Evolutionary conservation across 1,140 invertebrate species (phyloP).

Genomic region (Parasteatoda tepidariorum): DNA sequence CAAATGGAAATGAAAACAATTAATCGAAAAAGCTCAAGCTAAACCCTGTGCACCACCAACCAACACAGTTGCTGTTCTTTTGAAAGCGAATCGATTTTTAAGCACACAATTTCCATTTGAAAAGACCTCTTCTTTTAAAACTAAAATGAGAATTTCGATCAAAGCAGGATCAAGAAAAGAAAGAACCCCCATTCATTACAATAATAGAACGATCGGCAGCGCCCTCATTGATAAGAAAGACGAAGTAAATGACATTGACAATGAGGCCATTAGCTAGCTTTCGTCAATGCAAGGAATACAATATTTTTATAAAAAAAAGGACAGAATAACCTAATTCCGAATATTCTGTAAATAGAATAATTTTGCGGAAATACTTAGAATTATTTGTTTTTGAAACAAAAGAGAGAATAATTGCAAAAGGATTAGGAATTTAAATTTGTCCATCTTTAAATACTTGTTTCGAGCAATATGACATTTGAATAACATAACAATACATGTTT

Average conservation of each 20-base stretch:
- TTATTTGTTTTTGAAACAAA: too few relatives aligned
- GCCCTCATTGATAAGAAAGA: not conserved
- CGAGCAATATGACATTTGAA: too few relatives aligned
- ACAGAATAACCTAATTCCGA: too few relatives aligned
- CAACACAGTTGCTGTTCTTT: not conserved
- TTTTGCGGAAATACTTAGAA: too few relatives aligned
- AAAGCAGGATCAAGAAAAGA: not conserved
- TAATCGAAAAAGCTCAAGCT: not conserved
- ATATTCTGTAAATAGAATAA: too few relatives aligned
- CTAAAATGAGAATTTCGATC: not conserved
- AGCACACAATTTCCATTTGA: not conserved
- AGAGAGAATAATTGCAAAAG: too few relatives aligned
- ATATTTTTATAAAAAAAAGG: too few relatives aligned
- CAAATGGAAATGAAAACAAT: not conserved
- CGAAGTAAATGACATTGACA: not conserved
- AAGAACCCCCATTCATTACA: not conserved
- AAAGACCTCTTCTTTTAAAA: not conserved
- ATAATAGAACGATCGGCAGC: not conserved
- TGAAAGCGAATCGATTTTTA: not conserved
- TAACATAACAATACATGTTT: too few relatives aligned
- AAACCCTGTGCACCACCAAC: not conserved
- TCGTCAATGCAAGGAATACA: too few relatives aligned
- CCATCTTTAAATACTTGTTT: too few relatives aligned
- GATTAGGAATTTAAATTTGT: too few relatives aligned
- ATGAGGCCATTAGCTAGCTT: not conserved